Base-by-base conservation (phyloP, 2,113 vertebrate genomes). In the Scalopus aquaticus region DNA sequence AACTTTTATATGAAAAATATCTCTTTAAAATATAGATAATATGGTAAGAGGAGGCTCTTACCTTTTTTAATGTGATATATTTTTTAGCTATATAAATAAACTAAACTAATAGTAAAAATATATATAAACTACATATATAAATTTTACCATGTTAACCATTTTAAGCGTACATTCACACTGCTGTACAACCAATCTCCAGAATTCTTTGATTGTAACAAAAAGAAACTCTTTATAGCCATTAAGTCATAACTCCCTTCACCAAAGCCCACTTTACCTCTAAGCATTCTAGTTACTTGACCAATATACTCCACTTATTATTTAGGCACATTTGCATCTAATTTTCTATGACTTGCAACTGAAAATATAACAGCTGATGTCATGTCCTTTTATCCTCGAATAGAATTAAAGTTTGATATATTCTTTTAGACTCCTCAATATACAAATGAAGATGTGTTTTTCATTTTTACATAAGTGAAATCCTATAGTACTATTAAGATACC, bases 321-420 rank as follows among this genome's bases (percentile, higher is more conserved):
- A 67, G 72, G 35, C 2, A 49, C n/a, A 87, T 74, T 90, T 74
- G 19, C 72, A 19, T 46, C 42, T 93, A 62, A 93, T 90, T 76
- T 95, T 80, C 64, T 84, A 58, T n/a, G 79, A 56, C n/a, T 93
- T 93, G 22, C 4, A 84, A 78, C 22, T 84, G 79, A 93, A 90
- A 93, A 85, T 9, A 39, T 20, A 44, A 37, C 70, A 82, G 78
- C 13, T 70, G 46, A 88, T 56, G 67, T 16, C 44, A 32, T 90
- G 15, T 19, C 26, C 58, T 90, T 74, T 28, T 78, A 69, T 76
- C 72, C 32, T 64, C n/a, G 88, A 56, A 79, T 37, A 73, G 20
- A 74, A 54, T 62, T 58, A 88, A 76, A 69, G 42, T 80, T 93
- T 56, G 22, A 39, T 62, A 46, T 30, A 80, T 51, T 82, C 49